Percentiles rank a stretch among this genome's conserved stretches.
Conservation (phyloP, 2,797 vertebrate genomes). For the Lycodopsis pacificus region DNA sequence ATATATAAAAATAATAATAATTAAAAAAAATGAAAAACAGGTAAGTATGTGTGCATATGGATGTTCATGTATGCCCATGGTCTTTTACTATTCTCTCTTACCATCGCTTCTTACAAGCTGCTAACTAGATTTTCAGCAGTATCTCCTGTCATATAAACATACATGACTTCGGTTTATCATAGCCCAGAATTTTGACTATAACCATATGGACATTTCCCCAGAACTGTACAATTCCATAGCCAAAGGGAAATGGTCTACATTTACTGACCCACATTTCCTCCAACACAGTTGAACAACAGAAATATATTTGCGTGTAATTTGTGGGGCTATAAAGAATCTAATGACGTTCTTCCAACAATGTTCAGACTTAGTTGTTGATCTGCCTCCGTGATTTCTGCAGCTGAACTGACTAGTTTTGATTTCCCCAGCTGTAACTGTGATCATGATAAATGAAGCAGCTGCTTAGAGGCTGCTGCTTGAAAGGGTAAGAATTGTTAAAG, state of each 20-base stretch:
- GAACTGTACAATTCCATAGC: neutral
- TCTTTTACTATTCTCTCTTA: too few species aligned
- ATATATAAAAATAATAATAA: too few species aligned
- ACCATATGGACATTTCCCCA: neutral
- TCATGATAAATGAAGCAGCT: conserved; percentile 3
- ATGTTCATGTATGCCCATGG: too few species aligned
- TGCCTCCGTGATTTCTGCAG: neutral
- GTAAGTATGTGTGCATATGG: too few species aligned
- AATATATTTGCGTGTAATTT: too few species aligned
- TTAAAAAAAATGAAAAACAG: too few species aligned
- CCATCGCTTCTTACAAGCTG: neutral
- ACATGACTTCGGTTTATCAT: neutral
- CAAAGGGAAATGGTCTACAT: neutral
- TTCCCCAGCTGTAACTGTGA: neutral
- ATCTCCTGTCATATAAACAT: neutral
- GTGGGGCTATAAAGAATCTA: neutral
- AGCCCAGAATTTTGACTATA: neutral
- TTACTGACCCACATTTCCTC: neutral
- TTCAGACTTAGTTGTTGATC: neutral
- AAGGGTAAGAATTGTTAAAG: neutral
- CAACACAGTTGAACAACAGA: neutral
- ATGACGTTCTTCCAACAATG: neutral
- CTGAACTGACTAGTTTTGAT: conserved; percentile 6
- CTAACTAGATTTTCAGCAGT: neutral
- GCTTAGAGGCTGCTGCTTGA: neutral